A percentile compares a stretch with the other conserved stretches of the same genome.
Conservation (phyloP, 2,888 invertebrate genomes). For the Pediacus dermestoides region DNA sequence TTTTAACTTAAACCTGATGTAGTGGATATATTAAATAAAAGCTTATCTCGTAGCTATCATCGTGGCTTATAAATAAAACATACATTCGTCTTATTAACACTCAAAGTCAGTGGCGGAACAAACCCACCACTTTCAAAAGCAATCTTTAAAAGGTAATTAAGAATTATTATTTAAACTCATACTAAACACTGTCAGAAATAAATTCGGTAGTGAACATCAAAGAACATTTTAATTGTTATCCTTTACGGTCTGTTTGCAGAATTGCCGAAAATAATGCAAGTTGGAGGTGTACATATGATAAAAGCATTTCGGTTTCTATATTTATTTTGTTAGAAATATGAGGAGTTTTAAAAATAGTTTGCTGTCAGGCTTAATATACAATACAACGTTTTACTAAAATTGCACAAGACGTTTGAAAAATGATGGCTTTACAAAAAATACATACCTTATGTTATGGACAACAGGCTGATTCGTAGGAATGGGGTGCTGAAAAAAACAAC, state of each 20-base stretch:
- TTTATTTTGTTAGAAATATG: conserved; percentile 3
- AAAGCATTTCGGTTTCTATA: too few species aligned
- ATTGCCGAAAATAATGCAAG: conserved; percentile 13
- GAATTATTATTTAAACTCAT: background rate
- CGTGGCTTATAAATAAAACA: conserved; percentile 1
- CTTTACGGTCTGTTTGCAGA: conserved; percentile 10
- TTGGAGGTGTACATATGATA: conserved; percentile 9
- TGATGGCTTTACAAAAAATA: too few species aligned
- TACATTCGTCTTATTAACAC: background rate
- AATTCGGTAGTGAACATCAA: background rate
- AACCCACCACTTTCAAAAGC: background rate
- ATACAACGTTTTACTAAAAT: too few species aligned
- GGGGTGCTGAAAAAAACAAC: too few species aligned
- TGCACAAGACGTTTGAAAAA: too few species aligned
- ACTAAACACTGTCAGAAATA: too few species aligned
- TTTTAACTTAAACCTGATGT: too few species aligned
- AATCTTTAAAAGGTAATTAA: background rate
- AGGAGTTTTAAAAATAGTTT: background rate
- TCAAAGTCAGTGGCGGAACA: background rate
- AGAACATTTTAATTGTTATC: background rate
- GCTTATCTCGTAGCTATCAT: background rate
- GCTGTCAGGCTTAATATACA: too few species aligned
- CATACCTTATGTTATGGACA: too few species aligned
- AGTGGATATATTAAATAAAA: background rate
- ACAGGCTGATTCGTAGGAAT: too few species aligned